Conservation (phyloP, 2,888 invertebrate genomes). For the Loripinus fragilis region DNA sequence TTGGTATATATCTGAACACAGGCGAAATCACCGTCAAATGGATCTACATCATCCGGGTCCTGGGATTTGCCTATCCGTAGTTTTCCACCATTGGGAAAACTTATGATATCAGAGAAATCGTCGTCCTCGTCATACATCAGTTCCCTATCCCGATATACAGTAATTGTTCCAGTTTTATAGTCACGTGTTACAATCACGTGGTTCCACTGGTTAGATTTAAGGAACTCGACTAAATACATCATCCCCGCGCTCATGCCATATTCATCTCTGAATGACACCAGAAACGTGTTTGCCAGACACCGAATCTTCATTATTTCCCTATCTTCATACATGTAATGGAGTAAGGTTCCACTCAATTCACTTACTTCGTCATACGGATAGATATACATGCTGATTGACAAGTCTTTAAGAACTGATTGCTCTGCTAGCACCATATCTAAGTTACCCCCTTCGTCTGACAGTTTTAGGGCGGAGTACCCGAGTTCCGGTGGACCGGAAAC, state of each 20-base stretch:
- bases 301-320: constrained; percentile 57
- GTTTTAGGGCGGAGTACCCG: constrained; percentile 48
- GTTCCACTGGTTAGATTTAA: constrained; percentile 51
- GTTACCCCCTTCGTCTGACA: constrained; percentile 36
- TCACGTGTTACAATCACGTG: constrained; percentile 52
- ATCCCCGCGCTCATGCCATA: constrained; percentile 61
- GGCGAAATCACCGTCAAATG: constrained; percentile 49
- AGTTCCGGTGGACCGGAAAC: constrained; percentile 44
- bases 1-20: constrained; percentile 49
- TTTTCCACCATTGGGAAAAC: constrained; percentile 51
- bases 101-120: constrained; percentile 58
- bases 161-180: constrained; percentile 48
- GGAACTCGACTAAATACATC: constrained; percentile 58
- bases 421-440: constrained; percentile 47
- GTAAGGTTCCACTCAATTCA: constrained; percentile 54
- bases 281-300: constrained; percentile 53
- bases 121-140: constrained; percentile 59
- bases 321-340: constrained; percentile 54
- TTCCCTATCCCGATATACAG: constrained; percentile 43
- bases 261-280: constrained; percentile 57
- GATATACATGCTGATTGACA: constrained; percentile 52
- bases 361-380: constrained; percentile 48
- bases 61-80: constrained; percentile 56
- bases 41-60: constrained; percentile 52
- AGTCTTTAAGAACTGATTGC: constrained; percentile 33